Conservation (phyloP, 2,888 invertebrate species). For the Scaptomyza polygonia region DNA sequence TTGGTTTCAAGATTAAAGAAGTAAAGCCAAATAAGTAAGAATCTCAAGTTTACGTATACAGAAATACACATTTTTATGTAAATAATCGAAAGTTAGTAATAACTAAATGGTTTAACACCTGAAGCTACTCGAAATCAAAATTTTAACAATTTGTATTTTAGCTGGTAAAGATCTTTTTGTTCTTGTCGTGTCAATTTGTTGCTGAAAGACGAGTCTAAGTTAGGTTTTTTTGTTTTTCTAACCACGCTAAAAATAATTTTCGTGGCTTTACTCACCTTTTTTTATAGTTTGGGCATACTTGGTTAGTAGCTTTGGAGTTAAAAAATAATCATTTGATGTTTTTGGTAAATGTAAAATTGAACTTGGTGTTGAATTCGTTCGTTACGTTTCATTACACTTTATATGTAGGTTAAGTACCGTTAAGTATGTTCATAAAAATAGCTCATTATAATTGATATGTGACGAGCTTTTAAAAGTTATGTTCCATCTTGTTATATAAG, state of each 20-base stretch:
- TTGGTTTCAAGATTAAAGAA: constrained; percentile 16
- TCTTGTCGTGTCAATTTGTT: constrained; percentile 69
- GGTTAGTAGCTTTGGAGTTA: constrained; percentile 10
- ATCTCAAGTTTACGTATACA: background rate
- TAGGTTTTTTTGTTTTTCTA: constrained; percentile 35
- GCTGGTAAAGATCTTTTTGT: constrained; percentile 20
- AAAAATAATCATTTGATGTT: constrained; percentile 47
- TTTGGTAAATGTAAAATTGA: constrained; percentile 61
- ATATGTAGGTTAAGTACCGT: constrained; percentile 11
- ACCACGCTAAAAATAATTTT: constrained; percentile 36
- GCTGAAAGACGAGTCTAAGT: constrained; percentile 79
- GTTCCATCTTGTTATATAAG: constrained; percentile 46
- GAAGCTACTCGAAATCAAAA: constrained; percentile 10
- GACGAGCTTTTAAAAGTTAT: constrained; percentile 67
- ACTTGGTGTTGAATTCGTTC: constrained; percentile 66
- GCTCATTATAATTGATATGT: constrained; percentile 77
- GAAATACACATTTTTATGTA: constrained; percentile 5
- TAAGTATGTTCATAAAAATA: constrained; percentile 48
- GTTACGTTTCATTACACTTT: constrained; percentile 35
- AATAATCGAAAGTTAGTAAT: constrained; percentile 6
- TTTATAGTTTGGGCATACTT: constrained; percentile 17
- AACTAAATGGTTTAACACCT: constrained; percentile 9
- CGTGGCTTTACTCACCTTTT: constrained; percentile 66
- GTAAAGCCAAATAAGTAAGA: constrained; percentile 30
- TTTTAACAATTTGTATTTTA: constrained; percentile 8